Evolutionary conservation across 2,888 invertebrate genomes (phyloP).

Genomic region (Aporophyla nigra): DNA sequence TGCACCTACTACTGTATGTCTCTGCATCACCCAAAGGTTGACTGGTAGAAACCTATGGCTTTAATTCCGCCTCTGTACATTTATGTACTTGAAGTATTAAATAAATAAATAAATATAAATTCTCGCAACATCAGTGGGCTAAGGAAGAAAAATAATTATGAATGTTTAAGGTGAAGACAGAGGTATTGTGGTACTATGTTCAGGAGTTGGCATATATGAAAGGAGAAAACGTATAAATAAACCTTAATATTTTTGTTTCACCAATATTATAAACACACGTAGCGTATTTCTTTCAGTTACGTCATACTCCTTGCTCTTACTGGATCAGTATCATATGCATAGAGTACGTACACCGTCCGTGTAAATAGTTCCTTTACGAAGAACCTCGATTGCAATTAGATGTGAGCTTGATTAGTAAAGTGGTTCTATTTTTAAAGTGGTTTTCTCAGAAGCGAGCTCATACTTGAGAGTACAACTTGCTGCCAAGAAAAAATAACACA

Average conservation of each 20-base stretch:
- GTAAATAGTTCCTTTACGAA: conserved; percentile 38
- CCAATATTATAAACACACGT: no score
- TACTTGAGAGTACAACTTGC: not conserved
- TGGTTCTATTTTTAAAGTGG: conserved; percentile 13
- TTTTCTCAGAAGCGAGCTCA: not conserved
- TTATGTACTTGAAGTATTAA: no score
- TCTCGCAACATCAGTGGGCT: not conserved
- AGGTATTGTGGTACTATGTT: not conserved
- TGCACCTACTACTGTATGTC: no score
- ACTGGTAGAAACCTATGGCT: no score
- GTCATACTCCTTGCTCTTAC: conserved; percentile 16
- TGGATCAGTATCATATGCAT: conserved; percentile 34
- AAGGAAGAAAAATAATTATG: not conserved
- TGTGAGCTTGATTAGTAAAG: conserved; percentile 35
- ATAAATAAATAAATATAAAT: no score
- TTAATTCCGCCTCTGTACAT: no score
- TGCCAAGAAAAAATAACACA: not conserved
- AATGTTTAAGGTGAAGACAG: not conserved
- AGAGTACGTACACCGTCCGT: conserved; percentile 12
- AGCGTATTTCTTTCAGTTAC: conserved; percentile 19
- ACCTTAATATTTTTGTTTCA: not conserved
- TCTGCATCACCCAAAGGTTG: no score
- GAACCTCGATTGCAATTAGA: conserved; percentile 24
- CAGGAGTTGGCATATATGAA: no score
- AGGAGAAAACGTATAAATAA: not conserved